Evolutionary conservation across 2,888 invertebrate genomes (phyloP).

Genomic region (Liopterus haemorrhoidalis): DNA sequence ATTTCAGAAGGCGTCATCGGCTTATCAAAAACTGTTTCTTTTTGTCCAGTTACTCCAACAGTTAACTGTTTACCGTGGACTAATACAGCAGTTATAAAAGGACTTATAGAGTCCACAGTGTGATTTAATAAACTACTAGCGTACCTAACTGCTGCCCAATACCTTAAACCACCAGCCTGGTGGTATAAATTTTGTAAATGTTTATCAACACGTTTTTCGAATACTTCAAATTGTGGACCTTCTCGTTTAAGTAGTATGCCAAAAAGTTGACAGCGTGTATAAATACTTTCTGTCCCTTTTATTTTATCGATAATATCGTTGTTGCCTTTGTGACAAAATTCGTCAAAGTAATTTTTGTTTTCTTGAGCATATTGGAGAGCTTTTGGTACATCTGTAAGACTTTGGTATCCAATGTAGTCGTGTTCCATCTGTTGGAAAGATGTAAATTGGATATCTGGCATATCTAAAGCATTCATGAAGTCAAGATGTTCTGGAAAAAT

Average conservation of each 20-base stretch:
- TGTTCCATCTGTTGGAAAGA: conserved; percentile 86
- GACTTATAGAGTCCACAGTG: conserved; percentile 96
- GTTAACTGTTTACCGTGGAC: conserved; percentile 98
- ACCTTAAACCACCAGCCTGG: conserved; percentile 71
- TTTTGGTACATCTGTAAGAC: conserved; percentile 89
- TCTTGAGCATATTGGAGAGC: conserved; percentile 69
- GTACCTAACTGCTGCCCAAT: conserved; percentile 91
- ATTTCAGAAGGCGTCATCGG: conserved; percentile 97
- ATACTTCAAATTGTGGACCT: conserved; percentile 70
- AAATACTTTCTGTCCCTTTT: conserved; percentile 64
- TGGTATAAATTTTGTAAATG: conserved; percentile 69
- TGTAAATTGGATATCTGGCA: conserved; percentile 64
- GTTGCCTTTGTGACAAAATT: conserved; percentile 35
- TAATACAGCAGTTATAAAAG: conserved; percentile 94
- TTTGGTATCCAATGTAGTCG: conserved; percentile 91
- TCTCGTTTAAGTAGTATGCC: conserved; percentile 76
- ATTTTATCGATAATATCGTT: conserved; percentile 61
- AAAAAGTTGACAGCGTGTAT: conserved; percentile 75
- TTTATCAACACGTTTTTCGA: conserved; percentile 57
- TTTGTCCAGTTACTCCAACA: conserved; percentile 88
- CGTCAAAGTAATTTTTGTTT: conserved; percentile 43
- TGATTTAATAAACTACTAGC: conserved; percentile 90
- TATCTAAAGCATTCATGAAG: conserved; percentile 81
- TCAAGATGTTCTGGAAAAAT: conserved; percentile 80
- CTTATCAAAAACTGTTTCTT: conserved; percentile 95